phyloP scores from a whole-genome alignment of 2,888 invertebrate genomes.

The Machimus rusticus region DNA sequence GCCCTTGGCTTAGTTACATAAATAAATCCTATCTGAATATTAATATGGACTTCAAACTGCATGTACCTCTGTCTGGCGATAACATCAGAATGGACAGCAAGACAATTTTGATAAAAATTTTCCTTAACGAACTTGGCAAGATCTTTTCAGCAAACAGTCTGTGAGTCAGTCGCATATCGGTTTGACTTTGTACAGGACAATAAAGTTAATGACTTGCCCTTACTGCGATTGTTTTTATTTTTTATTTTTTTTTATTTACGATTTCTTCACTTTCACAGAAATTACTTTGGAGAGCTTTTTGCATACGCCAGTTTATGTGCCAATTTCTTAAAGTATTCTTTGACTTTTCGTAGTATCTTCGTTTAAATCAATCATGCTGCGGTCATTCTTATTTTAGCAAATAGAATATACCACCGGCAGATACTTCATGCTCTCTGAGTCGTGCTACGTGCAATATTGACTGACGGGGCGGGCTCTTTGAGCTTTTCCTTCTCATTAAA shows the following conservation, averaged over 20 bases:
- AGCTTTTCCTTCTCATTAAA: neutral
- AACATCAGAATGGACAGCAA: neutral
- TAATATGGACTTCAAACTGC: neutral
- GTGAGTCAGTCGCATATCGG: neutral
- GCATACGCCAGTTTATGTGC: neutral
- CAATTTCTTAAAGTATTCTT: neutral
- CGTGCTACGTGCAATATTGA: neutral
- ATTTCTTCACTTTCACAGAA: neutral
- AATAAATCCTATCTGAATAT: neutral
- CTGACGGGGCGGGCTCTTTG: neutral
- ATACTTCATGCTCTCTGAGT: neutral
- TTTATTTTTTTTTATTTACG: neutral
- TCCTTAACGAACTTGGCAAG: neutral
- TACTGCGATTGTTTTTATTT: neutral
- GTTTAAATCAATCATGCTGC: neutral
- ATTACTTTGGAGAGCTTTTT: neutral
- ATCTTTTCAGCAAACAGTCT: neutral
- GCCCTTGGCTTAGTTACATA: constrained; percentile 3
- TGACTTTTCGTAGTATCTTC: neutral
- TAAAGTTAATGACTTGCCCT: neutral
- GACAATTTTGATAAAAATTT: neutral
- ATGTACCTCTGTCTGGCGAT: neutral
- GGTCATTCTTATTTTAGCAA: neutral
- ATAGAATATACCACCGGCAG: neutral
- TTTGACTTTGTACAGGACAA: neutral